phyloP scores from a whole-genome alignment of 2,797 vertebrate genomes.

The Cyprinodon diabolis region DNA sequence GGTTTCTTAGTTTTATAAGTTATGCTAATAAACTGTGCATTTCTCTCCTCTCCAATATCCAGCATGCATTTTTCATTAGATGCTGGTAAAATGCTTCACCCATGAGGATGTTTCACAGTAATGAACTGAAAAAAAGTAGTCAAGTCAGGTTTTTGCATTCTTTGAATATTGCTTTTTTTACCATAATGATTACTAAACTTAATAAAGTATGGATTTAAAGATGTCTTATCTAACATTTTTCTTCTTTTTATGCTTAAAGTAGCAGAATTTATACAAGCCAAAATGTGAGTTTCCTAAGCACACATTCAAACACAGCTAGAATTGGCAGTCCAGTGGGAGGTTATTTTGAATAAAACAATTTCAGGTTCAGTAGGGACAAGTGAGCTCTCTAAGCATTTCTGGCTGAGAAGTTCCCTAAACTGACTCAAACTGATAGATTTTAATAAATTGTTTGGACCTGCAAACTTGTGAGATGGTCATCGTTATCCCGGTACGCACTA shows the following conservation, averaged over 20 bases:
- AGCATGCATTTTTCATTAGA: not conserved
- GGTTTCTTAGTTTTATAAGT: not conserved
- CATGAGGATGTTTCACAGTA: not conserved
- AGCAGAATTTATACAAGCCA: not conserved
- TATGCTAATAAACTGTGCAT: not conserved
- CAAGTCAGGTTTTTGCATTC: not conserved
- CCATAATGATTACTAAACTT: not conserved
- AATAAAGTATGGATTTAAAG: not conserved
- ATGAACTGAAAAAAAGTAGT: not conserved
- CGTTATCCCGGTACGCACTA: slow-evolving; percentile 4
- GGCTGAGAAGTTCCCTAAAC: slow-evolving; percentile 50
- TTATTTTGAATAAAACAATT: slow-evolving; percentile 34
- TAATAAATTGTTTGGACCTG: slow-evolving; percentile 15
- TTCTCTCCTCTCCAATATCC: not conserved
- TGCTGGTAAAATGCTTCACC: not conserved
- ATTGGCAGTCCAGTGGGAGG: slow-evolving; percentile 28
- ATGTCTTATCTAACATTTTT: not conserved
- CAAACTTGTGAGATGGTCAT: slow-evolving; percentile 12
- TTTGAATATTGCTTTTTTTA: not conserved
- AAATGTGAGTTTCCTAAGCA: slow-evolving; percentile 19
- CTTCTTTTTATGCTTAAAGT: not conserved
- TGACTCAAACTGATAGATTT: slow-evolving; percentile 24
- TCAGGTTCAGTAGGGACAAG: slow-evolving; percentile 43
- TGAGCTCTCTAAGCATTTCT: slow-evolving; percentile 54
- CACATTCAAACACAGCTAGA: slow-evolving; percentile 17